phyloP scores from a whole-genome alignment of 35 echinoderm and acorn worm species.

The Amphiura filiformis region DNA sequence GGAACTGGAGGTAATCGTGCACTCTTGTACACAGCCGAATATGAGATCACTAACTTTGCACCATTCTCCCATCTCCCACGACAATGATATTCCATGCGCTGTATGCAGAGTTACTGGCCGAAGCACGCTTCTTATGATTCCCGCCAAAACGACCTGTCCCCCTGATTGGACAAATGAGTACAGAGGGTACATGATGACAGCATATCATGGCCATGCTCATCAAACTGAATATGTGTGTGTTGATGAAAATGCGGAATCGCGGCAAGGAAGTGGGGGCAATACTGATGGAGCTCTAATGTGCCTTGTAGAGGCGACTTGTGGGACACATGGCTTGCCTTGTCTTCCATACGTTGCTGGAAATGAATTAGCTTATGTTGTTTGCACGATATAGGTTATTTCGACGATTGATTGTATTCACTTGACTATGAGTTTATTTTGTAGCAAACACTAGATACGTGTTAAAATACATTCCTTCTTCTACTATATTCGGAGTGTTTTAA shows the following conservation, averaged over 20 bases:
- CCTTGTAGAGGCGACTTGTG: neutral
- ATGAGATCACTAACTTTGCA: neutral
- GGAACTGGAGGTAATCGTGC: neutral
- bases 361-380: slow-evolving; percentile 25
- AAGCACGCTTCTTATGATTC: slow-evolving; percentile 24
- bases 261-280: neutral
- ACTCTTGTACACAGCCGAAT: neutral
- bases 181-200: slow-evolving; percentile 37
- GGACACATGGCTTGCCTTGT: neutral
- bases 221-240: slow-evolving; percentile 23
- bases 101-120: slow-evolving; percentile 23
- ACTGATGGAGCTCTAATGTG: slow-evolving; percentile 4
- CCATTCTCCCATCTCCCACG: neutral
- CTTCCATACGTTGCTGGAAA: slow-evolving; percentile 24
- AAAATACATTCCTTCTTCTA: no score
- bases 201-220: slow-evolving; percentile 3
- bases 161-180: slow-evolving; percentile 44
- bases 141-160: slow-evolving; percentile 40
- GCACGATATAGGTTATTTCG: no score
- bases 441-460: no score
- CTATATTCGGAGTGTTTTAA: no score
- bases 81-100: slow-evolving; percentile 33
- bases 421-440: no score
- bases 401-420: no score
- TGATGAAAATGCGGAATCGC: slow-evolving; percentile 31